Evolutionary conservation across 2,888 invertebrate genomes (phyloP).

Genomic region (Mythimna albipuncta): DNA sequence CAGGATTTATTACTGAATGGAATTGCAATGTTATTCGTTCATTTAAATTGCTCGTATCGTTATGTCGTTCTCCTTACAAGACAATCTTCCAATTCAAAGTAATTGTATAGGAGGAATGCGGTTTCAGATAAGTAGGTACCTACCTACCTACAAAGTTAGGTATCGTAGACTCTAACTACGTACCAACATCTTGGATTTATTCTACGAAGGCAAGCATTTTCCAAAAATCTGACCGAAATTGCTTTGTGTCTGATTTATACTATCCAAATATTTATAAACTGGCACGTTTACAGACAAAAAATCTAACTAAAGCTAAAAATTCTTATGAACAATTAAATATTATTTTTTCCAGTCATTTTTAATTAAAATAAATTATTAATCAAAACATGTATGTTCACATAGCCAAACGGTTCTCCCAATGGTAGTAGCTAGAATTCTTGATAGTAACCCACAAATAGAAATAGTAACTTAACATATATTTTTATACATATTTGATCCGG

Average conservation of each 20-base stretch:
- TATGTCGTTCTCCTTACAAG: slow-evolving; percentile 23
- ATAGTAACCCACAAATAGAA: no score
- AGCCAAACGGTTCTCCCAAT: neutral
- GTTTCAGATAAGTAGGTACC: neutral
- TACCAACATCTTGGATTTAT: neutral
- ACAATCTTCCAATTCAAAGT: slow-evolving; percentile 49
- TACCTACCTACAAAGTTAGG: neutral
- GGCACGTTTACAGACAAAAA: neutral
- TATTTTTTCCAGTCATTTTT: neutral
- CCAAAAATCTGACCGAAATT: neutral
- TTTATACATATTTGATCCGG: no score
- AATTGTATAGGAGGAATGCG: slow-evolving; percentile 16
- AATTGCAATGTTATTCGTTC: slow-evolving; percentile 31
- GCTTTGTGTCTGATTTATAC: neutral
- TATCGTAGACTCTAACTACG: neutral
- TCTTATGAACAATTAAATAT: neutral
- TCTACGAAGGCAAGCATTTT: neutral
- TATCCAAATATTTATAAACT: neutral
- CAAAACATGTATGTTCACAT: neutral
- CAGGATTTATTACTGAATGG: slow-evolving; percentile 40
- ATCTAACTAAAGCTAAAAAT: slow-evolving; percentile 2
- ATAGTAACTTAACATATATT: no score
- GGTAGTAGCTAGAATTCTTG: neutral
- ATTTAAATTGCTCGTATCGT: slow-evolving; percentile 36
- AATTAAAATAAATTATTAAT: neutral